Conservation (phyloP, 23 tunicate genomes). For the Ascidia mentula region DNA sequence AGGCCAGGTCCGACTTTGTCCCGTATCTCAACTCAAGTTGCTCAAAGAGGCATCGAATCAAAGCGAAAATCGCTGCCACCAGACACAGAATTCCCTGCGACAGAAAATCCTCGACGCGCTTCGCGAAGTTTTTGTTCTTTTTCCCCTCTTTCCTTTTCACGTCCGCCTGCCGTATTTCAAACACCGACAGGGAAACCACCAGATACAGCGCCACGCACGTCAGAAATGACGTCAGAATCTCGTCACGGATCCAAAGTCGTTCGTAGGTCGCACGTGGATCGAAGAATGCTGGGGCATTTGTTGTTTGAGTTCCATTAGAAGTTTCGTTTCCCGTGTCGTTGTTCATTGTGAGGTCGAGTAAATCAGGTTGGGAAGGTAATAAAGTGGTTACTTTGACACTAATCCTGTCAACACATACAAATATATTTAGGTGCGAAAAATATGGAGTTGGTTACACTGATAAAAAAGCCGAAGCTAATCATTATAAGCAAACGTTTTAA, state of each 20-base stretch:
- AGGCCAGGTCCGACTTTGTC: slow-evolving; percentile 25
- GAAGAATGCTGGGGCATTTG: background rate
- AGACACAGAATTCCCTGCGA: slow-evolving; percentile 43
- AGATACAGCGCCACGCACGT: slow-evolving; percentile 30
- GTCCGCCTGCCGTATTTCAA: background rate
- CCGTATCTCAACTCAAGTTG: slow-evolving; percentile 50
- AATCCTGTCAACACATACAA: no score
- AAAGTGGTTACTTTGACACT: no score
- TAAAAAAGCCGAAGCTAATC: no score
- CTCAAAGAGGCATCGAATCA: slow-evolving; percentile 41
- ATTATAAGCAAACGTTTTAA: no score
- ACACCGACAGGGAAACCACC: slow-evolving; percentile 17
- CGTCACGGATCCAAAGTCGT: slow-evolving; percentile 54
- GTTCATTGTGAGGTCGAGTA: no score
- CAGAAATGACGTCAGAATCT: slow-evolving; percentile 28
- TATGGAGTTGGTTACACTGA: no score
- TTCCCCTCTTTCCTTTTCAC: background rate
- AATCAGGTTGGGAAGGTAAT: no score
- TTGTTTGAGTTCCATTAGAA: no score
- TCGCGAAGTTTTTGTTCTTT: slow-evolving; percentile 6
- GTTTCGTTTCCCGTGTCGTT: no score
- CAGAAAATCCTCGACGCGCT: slow-evolving; percentile 10
- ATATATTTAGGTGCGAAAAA: no score
- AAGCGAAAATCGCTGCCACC: slow-evolving; percentile 22
- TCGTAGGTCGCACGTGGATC: background rate